Percentiles rank a stretch among this genome's conserved stretches.
Evolutionary conservation across 1,140 invertebrate species (phyloP).

Genomic region (Pseudomyrmex concolor): DNA sequence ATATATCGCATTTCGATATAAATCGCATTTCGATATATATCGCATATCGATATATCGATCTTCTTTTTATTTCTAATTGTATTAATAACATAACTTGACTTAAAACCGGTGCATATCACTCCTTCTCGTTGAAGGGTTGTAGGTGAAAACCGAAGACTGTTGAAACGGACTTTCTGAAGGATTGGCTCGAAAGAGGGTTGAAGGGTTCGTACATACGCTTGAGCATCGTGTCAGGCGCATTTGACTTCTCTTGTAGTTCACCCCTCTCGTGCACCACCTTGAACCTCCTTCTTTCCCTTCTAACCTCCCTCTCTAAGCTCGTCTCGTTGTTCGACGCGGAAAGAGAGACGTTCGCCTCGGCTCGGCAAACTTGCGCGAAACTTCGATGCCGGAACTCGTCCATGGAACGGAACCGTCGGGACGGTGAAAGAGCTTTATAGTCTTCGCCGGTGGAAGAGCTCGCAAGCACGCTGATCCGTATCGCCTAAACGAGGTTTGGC

Average conservation of each 20-base stretch:
- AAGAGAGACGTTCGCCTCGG: constrained; percentile 69
- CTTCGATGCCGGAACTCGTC: constrained; percentile 79
- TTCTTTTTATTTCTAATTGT: no score
- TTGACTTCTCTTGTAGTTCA: constrained; percentile 50
- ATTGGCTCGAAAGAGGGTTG: constrained; percentile 41
- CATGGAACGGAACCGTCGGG: constrained; percentile 70
- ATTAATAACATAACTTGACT: constrained; percentile 49
- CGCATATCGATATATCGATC: no score
- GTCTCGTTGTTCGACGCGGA: constrained; percentile 54
- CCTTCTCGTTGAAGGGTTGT: constrained; percentile 63
- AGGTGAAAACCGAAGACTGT: constrained; percentile 35
- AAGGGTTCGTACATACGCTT: constrained; percentile 13
- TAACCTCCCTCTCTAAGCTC: constrained; percentile 23
- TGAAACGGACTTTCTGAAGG: constrained; percentile 22
- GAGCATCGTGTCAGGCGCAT: constrained; percentile 65
- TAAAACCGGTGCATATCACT: constrained; percentile 58
- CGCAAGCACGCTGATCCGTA: constrained; percentile 80
- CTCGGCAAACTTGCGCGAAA: constrained; percentile 75
- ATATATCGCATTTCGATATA: no score
- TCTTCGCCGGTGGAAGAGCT: constrained; percentile 17
- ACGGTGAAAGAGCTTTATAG: constrained; percentile 62
- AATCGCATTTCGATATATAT: no score
- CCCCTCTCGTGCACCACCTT: constrained; percentile 51
- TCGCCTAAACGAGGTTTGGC: constrained; percentile 84
- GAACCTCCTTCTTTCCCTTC: constrained; percentile 53